Evolutionary conservation across 2,888 invertebrate species (phyloP).

Genomic region (Mesorhabditis spiculigera): DNA sequence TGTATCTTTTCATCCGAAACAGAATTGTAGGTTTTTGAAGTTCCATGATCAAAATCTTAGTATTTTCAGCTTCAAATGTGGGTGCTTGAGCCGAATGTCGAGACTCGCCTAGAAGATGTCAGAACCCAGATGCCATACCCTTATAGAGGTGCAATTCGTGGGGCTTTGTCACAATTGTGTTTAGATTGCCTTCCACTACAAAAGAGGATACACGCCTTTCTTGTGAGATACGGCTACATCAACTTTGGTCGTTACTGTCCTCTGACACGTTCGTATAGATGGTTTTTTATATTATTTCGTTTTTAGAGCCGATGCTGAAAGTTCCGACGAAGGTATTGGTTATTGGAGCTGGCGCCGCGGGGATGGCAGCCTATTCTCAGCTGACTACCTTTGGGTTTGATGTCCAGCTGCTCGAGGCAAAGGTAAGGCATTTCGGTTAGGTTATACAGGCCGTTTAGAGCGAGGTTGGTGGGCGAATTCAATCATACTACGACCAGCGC

Average conservation of each 20-base stretch:
- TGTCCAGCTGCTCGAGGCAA: constrained; percentile 51
- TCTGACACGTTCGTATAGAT: constrained; percentile 13
- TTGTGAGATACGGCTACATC: constrained; percentile 91
- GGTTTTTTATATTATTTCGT: background rate
- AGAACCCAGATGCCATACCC: constrained; percentile 79
- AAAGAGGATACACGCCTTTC: constrained; percentile 77
- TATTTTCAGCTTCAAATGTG: constrained; percentile 68
- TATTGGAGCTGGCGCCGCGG: constrained; percentile 56
- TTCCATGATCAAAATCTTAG: background rate
- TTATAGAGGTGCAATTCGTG: constrained; percentile 68
- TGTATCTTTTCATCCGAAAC: constrained; percentile 44
- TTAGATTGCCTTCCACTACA: constrained; percentile 10
- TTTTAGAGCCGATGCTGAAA: background rate
- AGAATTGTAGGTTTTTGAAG: constrained; percentile 32
- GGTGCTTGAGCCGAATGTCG: constrained; percentile 90
- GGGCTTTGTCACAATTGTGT: constrained; percentile 14
- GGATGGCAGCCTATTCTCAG: constrained; percentile 52
- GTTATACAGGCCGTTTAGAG: constrained; percentile 65
- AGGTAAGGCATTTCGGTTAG: constrained; percentile 21
- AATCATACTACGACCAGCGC: constrained; percentile 66
- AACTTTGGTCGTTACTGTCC: constrained; percentile 85
- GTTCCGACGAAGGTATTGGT: constrained; percentile 40
- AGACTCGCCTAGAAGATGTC: constrained; percentile 78
- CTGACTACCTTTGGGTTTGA: constrained; percentile 50
- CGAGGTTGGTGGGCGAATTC: constrained; percentile 91